Evolutionary conservation across 2,888 invertebrate species (phyloP).

Genomic region (Aphrophora alni): DNA sequence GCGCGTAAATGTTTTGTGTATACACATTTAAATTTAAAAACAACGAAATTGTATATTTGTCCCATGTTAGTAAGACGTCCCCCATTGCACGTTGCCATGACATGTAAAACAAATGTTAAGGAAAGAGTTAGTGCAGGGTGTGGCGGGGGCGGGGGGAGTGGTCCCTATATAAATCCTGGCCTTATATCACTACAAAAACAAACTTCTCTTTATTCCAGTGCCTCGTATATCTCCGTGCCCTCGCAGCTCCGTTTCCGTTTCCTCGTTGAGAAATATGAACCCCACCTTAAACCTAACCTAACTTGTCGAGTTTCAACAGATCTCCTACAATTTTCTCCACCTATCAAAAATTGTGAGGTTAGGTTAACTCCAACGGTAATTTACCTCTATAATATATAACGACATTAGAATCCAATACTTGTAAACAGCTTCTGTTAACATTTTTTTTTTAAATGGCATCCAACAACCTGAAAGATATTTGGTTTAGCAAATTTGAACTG

Average conservation of each 20-base stretch:
- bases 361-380: no score
- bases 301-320: background rate
- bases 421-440: no score
- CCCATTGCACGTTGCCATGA: background rate
- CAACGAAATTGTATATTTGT: background rate
- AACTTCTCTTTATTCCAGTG: conserved; percentile 9
- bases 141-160: background rate
- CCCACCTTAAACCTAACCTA: conserved; percentile 4
- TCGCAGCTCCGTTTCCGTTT: background rate
- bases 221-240: background rate
- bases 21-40: background rate
- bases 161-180: background rate
- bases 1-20: no score
- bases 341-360: no score
- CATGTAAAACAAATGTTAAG: conserved; percentile 6
- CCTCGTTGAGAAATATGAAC: background rate
- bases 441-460: no score
- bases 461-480: no score
- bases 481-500: no score
- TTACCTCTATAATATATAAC: no score
- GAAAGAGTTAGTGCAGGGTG: conserved; percentile 1
- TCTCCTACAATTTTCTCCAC: no score
- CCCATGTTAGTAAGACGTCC: background rate
- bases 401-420: no score
- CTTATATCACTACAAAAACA: conserved; percentile 9